These are phyloP conservation scores for Ectemnius lituratus DNA, from an alignment of 2,888 invertebrate species.

Conservation along the genomic window DNA sequence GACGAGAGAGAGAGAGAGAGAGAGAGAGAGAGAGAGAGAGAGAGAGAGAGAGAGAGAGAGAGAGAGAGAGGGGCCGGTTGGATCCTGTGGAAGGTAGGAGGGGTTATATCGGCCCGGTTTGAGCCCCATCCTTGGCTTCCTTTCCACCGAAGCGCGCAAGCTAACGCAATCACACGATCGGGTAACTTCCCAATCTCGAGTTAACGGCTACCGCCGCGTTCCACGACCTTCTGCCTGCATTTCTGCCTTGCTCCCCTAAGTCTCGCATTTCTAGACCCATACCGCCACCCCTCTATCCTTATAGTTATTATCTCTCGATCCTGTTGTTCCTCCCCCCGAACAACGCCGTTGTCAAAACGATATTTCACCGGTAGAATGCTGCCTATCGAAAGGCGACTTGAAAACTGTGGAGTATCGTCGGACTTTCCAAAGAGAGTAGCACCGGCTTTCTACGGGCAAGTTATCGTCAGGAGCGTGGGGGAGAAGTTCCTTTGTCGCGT, in stretches of 20 bases:
- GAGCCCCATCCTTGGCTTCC: conserved; percentile 48
- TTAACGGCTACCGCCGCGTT: conserved; percentile 62
- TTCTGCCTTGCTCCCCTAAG: background rate
- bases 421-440: conserved; percentile 2
- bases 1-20: conserved; percentile 12
- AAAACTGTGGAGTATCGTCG: conserved; percentile 18
- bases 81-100: background rate
- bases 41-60: conserved; percentile 13
- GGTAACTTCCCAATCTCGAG: conserved; percentile 71
- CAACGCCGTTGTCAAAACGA: conserved; percentile 26
- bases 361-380: background rate
- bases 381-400: background rate
- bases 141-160: conserved; percentile 46
- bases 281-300: background rate
- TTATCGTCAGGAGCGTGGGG: background rate
- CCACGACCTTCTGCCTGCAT: conserved; percentile 55
- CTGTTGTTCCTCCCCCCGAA: conserved; percentile 19
- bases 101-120: conserved; percentile 23
- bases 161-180: conserved; percentile 72
- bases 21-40: conserved; percentile 11
- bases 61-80: background rate
- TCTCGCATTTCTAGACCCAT: background rate
- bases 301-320: conserved; percentile 1
- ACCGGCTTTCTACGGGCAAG: background rate
- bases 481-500: conserved; percentile 15